Evolutionary conservation across 2,797 vertebrate genomes (phyloP).

Genomic region (Ceryle rudis): DNA sequence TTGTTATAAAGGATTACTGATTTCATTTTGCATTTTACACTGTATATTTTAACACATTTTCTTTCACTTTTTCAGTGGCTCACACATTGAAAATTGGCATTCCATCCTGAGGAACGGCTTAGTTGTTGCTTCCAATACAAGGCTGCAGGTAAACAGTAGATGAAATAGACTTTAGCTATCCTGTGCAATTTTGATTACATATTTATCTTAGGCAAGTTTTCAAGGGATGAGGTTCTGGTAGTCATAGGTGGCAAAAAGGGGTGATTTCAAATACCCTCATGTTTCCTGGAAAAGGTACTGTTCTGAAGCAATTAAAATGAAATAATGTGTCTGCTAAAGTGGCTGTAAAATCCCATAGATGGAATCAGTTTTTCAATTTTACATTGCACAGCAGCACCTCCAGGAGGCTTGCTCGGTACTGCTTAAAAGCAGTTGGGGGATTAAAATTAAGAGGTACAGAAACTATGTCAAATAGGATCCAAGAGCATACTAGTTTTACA

Average conservation of each 20-base stretch:
- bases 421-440: neutral
- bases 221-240: neutral
- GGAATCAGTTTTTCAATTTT: neutral
- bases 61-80: slow-evolving; percentile 80
- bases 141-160: slow-evolving; percentile 84
- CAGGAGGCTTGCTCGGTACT: neutral
- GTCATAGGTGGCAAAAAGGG: neutral
- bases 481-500: neutral
- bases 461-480: neutral
- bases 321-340: neutral
- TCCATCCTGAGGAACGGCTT: slow-evolving; percentile 93
- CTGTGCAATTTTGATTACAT: neutral
- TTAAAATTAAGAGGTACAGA: neutral
- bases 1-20: neutral
- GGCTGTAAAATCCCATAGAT: neutral
- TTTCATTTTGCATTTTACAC: neutral
- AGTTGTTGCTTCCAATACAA: slow-evolving; percentile 91
- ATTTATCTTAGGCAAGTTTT: neutral
- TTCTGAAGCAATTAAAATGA: neutral
- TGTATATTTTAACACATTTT: neutral
- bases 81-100: slow-evolving; percentile 94
- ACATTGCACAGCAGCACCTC: neutral
- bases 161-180: neutral
- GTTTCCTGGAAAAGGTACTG: neutral
- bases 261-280: neutral